A percentile compares a stretch with the other conserved stretches of the same genome.
These are phyloP conservation scores for Pundamilia nyererei DNA, from an alignment of 2,113 vertebrate species.

Conservation along the genomic window DNA sequence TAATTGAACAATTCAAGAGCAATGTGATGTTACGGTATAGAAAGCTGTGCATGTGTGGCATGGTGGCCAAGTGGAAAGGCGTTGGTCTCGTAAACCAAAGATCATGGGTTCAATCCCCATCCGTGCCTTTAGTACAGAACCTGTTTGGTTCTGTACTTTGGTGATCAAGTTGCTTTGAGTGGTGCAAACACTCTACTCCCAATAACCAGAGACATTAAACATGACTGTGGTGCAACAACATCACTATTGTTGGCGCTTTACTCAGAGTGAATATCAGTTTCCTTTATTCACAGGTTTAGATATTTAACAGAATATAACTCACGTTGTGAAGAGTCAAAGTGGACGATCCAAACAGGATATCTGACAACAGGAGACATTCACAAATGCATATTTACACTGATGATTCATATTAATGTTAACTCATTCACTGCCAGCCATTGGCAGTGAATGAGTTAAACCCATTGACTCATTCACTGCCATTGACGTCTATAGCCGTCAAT, in stretches of 20 bases:
- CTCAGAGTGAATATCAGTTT: neutral
- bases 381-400: neutral
- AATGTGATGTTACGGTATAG: neutral
- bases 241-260: rapidly evolving
- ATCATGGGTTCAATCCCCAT: neutral
- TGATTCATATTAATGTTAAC: neutral
- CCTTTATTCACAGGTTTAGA: neutral
- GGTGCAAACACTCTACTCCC: neutral
- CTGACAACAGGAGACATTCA: neutral
- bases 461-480: too few species aligned
- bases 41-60: rapidly evolving
- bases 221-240: neutral
- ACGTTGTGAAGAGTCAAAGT: neutral
- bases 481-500: too few species aligned
- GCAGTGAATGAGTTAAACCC: too few species aligned
- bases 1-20: neutral
- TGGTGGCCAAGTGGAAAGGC: neutral
- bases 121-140: rapidly evolving
- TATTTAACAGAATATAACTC: neutral
- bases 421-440: too few species aligned
- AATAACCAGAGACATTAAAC: neutral
- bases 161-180: neutral
- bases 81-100: neutral
- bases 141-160: neutral
- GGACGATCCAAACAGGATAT: neutral